Evolutionary conservation across 2,888 invertebrate genomes (phyloP), one percentile per base, ranked within the genome.

Genomic region (Sminthurinus aureus): DNA sequence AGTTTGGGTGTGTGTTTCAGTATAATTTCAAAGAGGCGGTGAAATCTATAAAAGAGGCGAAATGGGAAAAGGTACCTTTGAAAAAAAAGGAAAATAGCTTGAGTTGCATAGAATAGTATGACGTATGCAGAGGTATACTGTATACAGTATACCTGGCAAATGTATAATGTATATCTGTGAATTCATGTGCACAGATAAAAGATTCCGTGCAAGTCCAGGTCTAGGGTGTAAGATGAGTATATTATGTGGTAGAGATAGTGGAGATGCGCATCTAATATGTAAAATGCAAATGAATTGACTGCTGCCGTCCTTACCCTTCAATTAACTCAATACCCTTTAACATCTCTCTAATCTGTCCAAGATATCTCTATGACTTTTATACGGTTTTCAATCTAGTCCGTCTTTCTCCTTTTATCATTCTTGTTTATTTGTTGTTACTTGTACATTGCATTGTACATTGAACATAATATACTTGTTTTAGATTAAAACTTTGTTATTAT

Each of bases 241-340:
- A 15, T 58, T 58, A 18, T 58, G 58, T 18, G 18, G 58, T 58
- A 18, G 2, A 58, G 2, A 18, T 58, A 58, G 13, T 58, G 58
- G 58, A 38, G 38, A 38, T 38, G 38, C 38, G 38, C 38, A 38
- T 38, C 38, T 38, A 38, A 38, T 38, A 38, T 38, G 38, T 38
- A 38, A 38, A 38, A 38, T 77, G 20, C 52, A 52, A 77, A 24
- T 22, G 22, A 77, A 77, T 38, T 38, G 38, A 38, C 38, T 38
- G 58, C n/a, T 66, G 66, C 69, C 20, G 67, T 69, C 51, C 22
- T 69, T 79, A 79, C 79, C 79, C 79, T 79, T 79, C 79, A 79
- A 79, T 79, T 79, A 79, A 69, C 79, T 24, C 67, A 69, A 79
- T 79, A 79, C 69, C 79, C 79, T 69, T 79, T 79, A 79, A 79